Evolutionary conservation across 2,888 invertebrate species (phyloP).

Genomic region (Megalurothrips usitatus): DNA sequence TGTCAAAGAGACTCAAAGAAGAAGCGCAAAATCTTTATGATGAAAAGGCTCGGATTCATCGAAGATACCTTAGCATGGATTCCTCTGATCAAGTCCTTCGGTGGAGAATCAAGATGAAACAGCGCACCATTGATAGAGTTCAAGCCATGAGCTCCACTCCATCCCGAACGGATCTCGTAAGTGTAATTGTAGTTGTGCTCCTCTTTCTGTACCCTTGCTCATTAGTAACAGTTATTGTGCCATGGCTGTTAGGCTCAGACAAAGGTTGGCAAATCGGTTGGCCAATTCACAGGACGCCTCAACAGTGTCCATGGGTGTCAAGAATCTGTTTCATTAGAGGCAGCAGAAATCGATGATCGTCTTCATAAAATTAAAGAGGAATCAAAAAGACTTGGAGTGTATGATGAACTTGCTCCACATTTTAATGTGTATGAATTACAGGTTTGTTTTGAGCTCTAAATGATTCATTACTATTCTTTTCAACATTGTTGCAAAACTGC

Average conservation of each 20-base stretch:
- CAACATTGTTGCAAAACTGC: no score
- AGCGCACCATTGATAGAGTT: constrained; percentile 44
- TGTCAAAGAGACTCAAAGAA: constrained; percentile 37
- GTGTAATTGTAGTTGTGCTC: neutral
- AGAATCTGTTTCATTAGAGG: neutral
- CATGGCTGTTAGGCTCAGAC: neutral
- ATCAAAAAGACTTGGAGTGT: neutral
- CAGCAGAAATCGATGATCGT: neutral
- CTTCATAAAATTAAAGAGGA: neutral
- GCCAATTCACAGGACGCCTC: neutral
- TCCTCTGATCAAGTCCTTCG: constrained; percentile 46
- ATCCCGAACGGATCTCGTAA: constrained; percentile 41
- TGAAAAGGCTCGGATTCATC: constrained; percentile 43
- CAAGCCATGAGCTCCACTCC: constrained; percentile 43
- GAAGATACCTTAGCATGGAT: constrained; percentile 45
- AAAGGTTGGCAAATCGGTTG: neutral
- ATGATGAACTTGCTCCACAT: neutral
- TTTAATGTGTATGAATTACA: neutral
- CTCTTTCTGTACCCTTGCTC: neutral
- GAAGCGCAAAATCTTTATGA: constrained; percentile 42
- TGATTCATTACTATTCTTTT: neutral
- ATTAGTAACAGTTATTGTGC: neutral
- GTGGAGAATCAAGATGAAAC: constrained; percentile 46
- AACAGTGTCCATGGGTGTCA: neutral
- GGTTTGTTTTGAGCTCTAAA: neutral